Percentiles rank a stretch among this genome's conserved stretches.
Conservation (phyloP, 2,888 invertebrate genomes). For the Abrostola triplasia region DNA sequence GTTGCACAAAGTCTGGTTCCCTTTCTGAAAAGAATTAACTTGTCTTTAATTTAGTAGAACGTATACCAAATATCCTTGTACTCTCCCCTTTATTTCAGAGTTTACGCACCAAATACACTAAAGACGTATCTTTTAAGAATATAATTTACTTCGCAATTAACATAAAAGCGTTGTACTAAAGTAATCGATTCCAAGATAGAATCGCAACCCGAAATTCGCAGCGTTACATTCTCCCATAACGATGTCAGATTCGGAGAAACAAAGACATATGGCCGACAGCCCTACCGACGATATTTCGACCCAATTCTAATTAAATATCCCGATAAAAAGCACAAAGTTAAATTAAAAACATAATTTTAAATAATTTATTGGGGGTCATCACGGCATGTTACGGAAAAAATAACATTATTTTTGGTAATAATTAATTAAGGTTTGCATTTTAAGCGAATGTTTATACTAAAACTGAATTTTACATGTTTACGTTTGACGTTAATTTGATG, state of each 20-base stretch:
- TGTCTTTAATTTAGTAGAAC: too few species aligned
- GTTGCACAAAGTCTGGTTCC: too few species aligned
- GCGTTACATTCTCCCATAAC: conserved; percentile 34
- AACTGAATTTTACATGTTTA: conserved; percentile 21
- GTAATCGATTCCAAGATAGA: background rate
- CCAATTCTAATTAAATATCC: conserved; percentile 56
- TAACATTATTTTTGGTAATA: conserved; percentile 38
- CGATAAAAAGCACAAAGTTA: conserved; percentile 45
- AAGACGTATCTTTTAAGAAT: too few species aligned
- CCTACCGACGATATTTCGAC: conserved; percentile 43
- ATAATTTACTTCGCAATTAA: too few species aligned
- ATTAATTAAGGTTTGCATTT: conserved; percentile 52
- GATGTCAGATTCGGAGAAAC: conserved; percentile 41
- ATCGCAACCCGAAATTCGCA: conserved; percentile 11
- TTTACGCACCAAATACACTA: too few species aligned
- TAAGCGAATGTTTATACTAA: conserved; percentile 34
- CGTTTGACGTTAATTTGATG: conserved; percentile 50
- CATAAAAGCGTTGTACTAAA: background rate
- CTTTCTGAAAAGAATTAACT: too few species aligned
- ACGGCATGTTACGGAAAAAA: conserved; percentile 44
- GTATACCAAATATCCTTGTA: too few species aligned
- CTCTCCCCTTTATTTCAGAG: too few species aligned
- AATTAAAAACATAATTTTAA: conserved; percentile 56
- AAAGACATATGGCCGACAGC: conserved; percentile 50
- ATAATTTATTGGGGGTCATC: conserved; percentile 57